Base-by-base conservation (phyloP, 2,113 vertebrate species). In the Nothoprocta pentlandii region DNA sequence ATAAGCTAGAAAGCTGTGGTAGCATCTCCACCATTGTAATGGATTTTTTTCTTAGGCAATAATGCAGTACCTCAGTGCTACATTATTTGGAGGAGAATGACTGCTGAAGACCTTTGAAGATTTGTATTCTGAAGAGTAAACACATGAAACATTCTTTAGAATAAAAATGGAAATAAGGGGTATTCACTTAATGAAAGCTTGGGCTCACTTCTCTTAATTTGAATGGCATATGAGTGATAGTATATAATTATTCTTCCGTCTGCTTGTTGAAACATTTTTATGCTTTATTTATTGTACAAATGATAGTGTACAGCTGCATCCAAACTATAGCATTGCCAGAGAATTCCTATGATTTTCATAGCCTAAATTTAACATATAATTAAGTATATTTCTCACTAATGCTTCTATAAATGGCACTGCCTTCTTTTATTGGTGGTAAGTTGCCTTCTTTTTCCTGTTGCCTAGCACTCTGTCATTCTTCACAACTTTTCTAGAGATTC, bases 121-220 rank as follows among this genome's bases (percentile, higher is more conserved):
- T 78, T 2, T 84, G 36, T 51, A 78, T 90, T 80, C 46, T 49
- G 3, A 70, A 70, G 23, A 74, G 26, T 51, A 74, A 83, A 74
- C 77, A 41, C 54, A 68, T 10, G 19, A 84, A 92, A 44, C 3
- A 44, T 12, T 91, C 39, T 41, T n/a, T 62, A 20, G 30, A 85
- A 85, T 62, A 82, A 85, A 94, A 90, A 58, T 9, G 3, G 20
- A 95, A 96, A 94, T 87, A 89, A 84, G 3, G 5, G 7, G 12
- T 28, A 80, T 74, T 87, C 41, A n/a, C 54, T 80, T 87, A 91
- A 73, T 62, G 54, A 87, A 93, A 90, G 74, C 62, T 69, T 54
- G 71, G 44, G 15, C 25, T 90, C 75, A 26, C 63, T 85, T 85
- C 63, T 21, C 7, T 7, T 70, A 32, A 20, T 75, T 61, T 83